Evolutionary conservation across 2,113 vertebrate genomes (phyloP).

Genomic region (Passer domesticus): DNA sequence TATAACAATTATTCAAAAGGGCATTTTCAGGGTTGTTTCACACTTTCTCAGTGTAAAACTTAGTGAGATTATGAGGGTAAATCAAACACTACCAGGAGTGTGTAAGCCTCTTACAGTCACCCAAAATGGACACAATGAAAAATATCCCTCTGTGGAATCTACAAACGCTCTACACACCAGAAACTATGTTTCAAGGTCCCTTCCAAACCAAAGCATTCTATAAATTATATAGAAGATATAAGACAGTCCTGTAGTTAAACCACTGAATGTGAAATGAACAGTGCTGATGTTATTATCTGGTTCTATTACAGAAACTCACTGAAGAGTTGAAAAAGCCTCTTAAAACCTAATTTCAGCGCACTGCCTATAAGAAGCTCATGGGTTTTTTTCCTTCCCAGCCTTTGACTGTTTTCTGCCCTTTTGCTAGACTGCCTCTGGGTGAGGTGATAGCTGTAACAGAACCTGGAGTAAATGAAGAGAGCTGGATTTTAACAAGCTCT

Average conservation of each 20-base stretch:
- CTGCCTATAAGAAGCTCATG: not conserved
- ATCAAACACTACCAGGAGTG: not conserved
- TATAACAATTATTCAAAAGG: not conserved
- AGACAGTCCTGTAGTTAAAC: not conserved
- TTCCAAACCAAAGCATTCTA: not conserved
- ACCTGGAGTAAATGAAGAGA: not conserved
- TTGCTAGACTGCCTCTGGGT: not conserved
- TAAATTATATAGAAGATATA: not conserved
- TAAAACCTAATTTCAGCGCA: not conserved
- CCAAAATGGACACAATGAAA: not conserved
- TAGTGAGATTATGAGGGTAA: not conserved
- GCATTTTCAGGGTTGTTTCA: not conserved
- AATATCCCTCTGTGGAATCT: not conserved
- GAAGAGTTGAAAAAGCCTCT: not conserved
- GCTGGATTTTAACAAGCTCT: not conserved
- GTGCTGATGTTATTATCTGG: not conserved
- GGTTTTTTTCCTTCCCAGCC: not conserved
- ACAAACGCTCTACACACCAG: not conserved
- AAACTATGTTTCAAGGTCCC: not conserved
- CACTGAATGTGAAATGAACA: fast-evolving
- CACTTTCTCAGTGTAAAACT: not conserved
- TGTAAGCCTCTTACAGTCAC: not conserved
- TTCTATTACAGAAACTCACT: not conserved
- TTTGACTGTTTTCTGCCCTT: not conserved
- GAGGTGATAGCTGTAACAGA: not conserved